Conservation (phyloP, 1,140 invertebrate species). For the Caenorhabditis latens region DNA sequence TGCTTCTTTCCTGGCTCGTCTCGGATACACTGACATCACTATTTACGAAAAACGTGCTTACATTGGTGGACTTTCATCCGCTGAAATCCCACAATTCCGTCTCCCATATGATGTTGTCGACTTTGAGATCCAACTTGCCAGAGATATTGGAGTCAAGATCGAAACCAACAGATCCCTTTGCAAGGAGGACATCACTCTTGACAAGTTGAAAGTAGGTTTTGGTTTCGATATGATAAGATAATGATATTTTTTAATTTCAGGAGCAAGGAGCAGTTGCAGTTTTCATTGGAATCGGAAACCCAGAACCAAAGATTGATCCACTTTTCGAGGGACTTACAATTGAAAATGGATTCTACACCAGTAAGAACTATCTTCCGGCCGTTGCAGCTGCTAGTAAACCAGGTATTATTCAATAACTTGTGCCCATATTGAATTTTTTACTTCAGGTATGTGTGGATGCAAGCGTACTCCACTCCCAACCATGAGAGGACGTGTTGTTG, state of each 20-base stretch:
- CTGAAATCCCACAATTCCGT: slow-evolving; percentile 96
- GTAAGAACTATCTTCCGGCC: slow-evolving; percentile 90
- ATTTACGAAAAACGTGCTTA: slow-evolving; percentile 92
- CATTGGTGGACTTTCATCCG: slow-evolving; percentile 90
- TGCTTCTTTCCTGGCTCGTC: slow-evolving; percentile 91
- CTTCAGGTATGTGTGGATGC: slow-evolving; percentile 86
- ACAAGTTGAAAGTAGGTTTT: slow-evolving; percentile 80
- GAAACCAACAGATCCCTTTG: slow-evolving; percentile 77
- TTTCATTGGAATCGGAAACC: slow-evolving; percentile 94
- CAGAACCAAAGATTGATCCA: slow-evolving; percentile 86
- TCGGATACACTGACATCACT: slow-evolving; percentile 91
- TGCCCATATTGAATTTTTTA: not conserved
- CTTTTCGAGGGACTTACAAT: slow-evolving; percentile 86
- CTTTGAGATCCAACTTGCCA: slow-evolving; percentile 92
- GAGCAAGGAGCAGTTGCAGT: slow-evolving; percentile 84
- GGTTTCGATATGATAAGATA: not conserved
- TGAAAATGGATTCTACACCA: slow-evolving; percentile 92
- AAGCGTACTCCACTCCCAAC: slow-evolving; percentile 83
- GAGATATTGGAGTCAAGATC: slow-evolving; percentile 90
- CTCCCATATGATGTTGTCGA: slow-evolving; percentile 91
- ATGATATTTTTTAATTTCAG: slow-evolving; percentile 75
- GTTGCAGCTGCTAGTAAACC: slow-evolving; percentile 90
- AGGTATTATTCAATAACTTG: slow-evolving; percentile 79
- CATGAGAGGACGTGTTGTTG: slow-evolving; percentile 89
- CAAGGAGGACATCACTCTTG: slow-evolving; percentile 78